These are phyloP conservation scores for Whitmania pigra DNA, from an alignment of 1,140 invertebrate species.

Conservation along the genomic window DNA sequence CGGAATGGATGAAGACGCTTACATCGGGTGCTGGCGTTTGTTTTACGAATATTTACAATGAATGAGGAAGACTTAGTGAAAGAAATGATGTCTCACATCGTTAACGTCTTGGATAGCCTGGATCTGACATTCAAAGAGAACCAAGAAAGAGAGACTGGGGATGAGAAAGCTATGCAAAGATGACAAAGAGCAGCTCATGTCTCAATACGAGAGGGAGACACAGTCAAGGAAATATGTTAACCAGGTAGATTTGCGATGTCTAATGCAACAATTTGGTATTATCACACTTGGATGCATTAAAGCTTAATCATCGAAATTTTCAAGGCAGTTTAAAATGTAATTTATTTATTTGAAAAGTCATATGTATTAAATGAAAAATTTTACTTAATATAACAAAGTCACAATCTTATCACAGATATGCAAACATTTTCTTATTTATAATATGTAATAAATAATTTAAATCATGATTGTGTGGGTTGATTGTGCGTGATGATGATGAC, in stretches of 20 bases:
- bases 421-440: too few relatives aligned
- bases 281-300: too few relatives aligned
- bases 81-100: constrained; percentile 81
- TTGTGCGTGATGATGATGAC: too few relatives aligned
- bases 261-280: too few relatives aligned
- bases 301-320: too few relatives aligned
- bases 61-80: constrained; percentile 92
- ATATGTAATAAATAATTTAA: too few relatives aligned
- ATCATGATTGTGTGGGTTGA: too few relatives aligned
- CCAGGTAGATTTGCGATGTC: constrained; percentile 25
- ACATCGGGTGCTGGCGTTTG: constrained; percentile 45
- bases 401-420: too few relatives aligned
- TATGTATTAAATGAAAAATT: too few relatives aligned
- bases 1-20: constrained; percentile 33
- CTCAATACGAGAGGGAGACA: constrained; percentile 97
- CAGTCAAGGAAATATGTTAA: constrained; percentile 81
- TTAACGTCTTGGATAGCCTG: constrained; percentile 90
- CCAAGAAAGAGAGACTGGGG: constrained; percentile 88
- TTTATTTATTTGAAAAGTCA: too few relatives aligned
- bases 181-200: constrained; percentile 96
- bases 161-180: constrained; percentile 89
- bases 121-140: constrained; percentile 92
- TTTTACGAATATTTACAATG: constrained; percentile 90
- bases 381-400: too few relatives aligned
- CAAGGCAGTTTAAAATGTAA: too few relatives aligned